A percentile compares a stretch with the other conserved stretches of the same genome.
Conservation (phyloP, 2,888 invertebrate genomes). For the Metallyticus violacea region DNA sequence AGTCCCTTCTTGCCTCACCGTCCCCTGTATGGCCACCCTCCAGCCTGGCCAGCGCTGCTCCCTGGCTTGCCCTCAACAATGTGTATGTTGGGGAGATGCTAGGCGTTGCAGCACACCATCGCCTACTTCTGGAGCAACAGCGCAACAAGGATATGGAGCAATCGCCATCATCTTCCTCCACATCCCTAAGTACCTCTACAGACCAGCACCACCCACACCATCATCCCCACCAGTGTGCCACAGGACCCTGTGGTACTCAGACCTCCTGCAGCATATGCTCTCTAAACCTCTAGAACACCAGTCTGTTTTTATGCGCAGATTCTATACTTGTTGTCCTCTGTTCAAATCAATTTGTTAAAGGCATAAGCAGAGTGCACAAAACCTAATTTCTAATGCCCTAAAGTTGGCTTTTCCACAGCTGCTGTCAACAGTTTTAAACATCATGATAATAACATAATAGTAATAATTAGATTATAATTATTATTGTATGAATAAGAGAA, state of each 20-base stretch:
- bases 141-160: constrained; percentile 16
- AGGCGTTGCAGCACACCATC: constrained; percentile 29
- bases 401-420: too few relatives aligned
- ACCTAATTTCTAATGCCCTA: background rate
- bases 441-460: background rate
- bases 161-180: background rate
- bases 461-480: background rate
- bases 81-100: constrained; percentile 37
- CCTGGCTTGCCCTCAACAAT: constrained; percentile 37
- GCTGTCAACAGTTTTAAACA: background rate
- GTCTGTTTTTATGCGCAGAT: too few relatives aligned
- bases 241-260: background rate
- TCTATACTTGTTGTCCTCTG: too few relatives aligned
- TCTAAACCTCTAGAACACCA: constrained; percentile 37
- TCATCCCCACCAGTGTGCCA: constrained; percentile 35
- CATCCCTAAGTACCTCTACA: background rate
- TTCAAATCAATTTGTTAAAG: too few relatives aligned
- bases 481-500: background rate
- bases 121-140: constrained; percentile 36
- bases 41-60: constrained; percentile 32
- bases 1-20: constrained; percentile 26
- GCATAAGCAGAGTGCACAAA: background rate
- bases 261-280: constrained; percentile 40
- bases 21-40: background rate
- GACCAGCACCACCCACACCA: constrained; percentile 12